Conservation (phyloP, 2,888 invertebrate species). For the Heliconius ethilla region DNA sequence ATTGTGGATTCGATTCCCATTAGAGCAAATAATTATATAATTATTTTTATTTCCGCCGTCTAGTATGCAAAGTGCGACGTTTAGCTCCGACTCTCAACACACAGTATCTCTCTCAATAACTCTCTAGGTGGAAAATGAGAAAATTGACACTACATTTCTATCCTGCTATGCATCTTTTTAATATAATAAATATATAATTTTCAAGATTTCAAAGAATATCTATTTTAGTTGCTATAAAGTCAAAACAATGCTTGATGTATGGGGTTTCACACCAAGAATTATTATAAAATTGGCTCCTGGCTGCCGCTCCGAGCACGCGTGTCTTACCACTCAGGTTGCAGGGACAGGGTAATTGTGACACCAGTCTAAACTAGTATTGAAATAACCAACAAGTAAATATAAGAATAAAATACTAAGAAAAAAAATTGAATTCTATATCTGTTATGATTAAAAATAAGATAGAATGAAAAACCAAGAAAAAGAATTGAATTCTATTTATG, state of each 20-base stretch:
- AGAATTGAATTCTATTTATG: too few relatives aligned
- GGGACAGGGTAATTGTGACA: conserved; percentile 20
- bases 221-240: background rate
- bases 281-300: conserved; percentile 16
- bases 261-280: conserved; percentile 7
- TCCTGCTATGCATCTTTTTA: background rate
- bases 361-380: background rate
- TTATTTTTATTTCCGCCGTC: too few relatives aligned
- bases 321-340: conserved; percentile 16
- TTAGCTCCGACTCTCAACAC: background rate
- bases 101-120: background rate
- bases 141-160: background rate
- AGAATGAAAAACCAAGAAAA: too few relatives aligned
- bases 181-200: background rate
- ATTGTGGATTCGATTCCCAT: too few relatives aligned
- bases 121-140: background rate
- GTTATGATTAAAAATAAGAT: too few relatives aligned
- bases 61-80: background rate
- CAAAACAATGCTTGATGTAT: background rate
- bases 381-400: too few relatives aligned
- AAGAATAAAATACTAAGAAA: too few relatives aligned
- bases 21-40: too few relatives aligned
- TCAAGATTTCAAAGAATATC: background rate
- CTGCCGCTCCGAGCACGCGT: conserved; percentile 7
- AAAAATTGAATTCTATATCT: too few relatives aligned